Evolutionary conservation across 2,797 vertebrate species (phyloP).

Genomic region (Phataginus tricuspis): DNA sequence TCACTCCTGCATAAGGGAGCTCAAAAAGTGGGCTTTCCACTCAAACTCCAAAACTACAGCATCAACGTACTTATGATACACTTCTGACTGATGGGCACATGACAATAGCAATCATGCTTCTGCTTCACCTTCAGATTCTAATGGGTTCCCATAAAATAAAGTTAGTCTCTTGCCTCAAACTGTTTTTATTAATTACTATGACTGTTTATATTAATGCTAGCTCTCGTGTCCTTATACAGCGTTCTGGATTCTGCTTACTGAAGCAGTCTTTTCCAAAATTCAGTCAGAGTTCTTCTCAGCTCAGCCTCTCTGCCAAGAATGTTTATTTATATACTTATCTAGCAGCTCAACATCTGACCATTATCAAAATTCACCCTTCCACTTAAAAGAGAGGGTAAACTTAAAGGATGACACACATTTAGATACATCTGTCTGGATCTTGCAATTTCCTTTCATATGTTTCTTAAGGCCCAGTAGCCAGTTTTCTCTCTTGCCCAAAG

Average conservation of each 20-base stretch:
- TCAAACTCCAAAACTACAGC: not conserved
- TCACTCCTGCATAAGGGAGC: not conserved
- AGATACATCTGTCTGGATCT: not conserved
- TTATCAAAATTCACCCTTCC: slow-evolving; percentile 14
- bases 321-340: slow-evolving; percentile 56
- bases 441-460: not conserved
- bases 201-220: not conserved
- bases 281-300: not conserved
- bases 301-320: not conserved
- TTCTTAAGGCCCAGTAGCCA: not conserved
- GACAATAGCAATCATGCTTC: not conserved
- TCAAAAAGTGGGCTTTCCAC: not conserved
- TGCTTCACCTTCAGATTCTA: not conserved
- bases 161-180: not conserved
- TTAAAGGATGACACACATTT: not conserved
- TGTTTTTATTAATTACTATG: not conserved
- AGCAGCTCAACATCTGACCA: not conserved
- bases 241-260: slow-evolving; percentile 21
- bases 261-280: slow-evolving; percentile 12
- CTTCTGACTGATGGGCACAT: not conserved
- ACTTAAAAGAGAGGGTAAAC: not conserved
- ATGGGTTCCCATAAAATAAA: not conserved
- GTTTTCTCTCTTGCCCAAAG: not conserved
- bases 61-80: not conserved
- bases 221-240: not conserved